Evolutionary conservation across 2,113 vertebrate genomes (phyloP).

Genomic region (Polypterus senegalus): DNA sequence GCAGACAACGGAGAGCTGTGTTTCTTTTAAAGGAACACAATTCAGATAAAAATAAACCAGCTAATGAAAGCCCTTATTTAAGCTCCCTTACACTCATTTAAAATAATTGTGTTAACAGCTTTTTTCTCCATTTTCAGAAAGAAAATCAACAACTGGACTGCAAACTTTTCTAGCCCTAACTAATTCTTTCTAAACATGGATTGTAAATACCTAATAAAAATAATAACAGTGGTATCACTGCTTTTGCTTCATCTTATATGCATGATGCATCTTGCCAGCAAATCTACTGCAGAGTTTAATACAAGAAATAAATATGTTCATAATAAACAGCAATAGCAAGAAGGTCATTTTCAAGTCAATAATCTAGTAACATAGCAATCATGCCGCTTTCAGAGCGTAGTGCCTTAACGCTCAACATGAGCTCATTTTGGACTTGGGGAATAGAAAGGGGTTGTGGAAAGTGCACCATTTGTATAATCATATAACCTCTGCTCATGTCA

Average conservation of each 20-base stretch:
- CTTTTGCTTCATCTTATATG: constrained; percentile 14
- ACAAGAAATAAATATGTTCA: constrained; percentile 25
- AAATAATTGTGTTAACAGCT: too few relatives aligned
- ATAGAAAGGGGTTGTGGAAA: constrained; percentile 12
- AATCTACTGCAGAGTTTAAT: constrained; percentile 20
- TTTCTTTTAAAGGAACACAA: too few relatives aligned
- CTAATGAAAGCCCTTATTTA: too few relatives aligned
- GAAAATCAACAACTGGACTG: too few relatives aligned
- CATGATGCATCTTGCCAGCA: constrained; percentile 21
- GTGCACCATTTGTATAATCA: constrained; percentile 14
- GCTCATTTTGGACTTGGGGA: constrained; percentile 14
- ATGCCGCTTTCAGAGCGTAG: constrained; percentile 14
- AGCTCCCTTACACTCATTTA: too few relatives aligned
- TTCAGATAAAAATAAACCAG: too few relatives aligned
- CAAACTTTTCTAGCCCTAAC: too few relatives aligned
- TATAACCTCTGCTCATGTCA: constrained; percentile 4
- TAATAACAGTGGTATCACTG: too few relatives aligned
- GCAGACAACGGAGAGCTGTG: too few relatives aligned
- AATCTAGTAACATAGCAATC: constrained; percentile 23
- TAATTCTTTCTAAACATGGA: too few relatives aligned
- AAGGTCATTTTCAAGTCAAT: constrained; percentile 27
- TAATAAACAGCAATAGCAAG: constrained; percentile 21
- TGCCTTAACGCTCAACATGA: constrained; percentile 19
- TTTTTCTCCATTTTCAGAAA: too few relatives aligned
- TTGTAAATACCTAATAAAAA: too few relatives aligned